phyloP scores from a whole-genome alignment of 2,113 vertebrate genomes.

The Pyxicephalus adspersus region DNA sequence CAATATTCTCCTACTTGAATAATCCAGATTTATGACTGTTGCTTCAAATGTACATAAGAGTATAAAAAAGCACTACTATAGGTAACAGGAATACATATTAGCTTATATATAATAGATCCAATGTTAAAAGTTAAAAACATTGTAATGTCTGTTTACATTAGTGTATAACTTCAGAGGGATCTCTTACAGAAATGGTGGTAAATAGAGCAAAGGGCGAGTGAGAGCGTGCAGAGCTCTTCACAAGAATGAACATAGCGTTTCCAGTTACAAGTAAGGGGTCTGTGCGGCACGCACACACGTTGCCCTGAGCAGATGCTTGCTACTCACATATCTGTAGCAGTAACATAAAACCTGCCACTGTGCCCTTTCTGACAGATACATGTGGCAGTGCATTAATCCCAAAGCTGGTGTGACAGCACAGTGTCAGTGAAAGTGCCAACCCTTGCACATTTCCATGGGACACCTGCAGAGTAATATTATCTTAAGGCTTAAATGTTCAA shows the following conservation, averaged over 20 bases:
- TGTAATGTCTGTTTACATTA: no score
- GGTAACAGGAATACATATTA: no score
- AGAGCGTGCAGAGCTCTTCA: constrained; percentile 31
- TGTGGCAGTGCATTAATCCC: constrained; percentile 62
- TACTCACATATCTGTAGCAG: constrained; percentile 64
- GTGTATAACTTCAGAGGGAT: neutral
- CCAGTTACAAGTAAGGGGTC: constrained; percentile 67
- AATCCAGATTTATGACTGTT: no score
- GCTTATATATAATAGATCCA: neutral
- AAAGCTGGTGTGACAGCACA: constrained; percentile 62
- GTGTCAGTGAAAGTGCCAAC: constrained; percentile 61
- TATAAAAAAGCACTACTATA: no score
- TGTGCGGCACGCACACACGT: constrained; percentile 41
- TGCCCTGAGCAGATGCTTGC: constrained; percentile 60
- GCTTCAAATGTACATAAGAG: no score
- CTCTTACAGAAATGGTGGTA: constrained; percentile 19
- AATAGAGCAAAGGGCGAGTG: constrained; percentile 43
- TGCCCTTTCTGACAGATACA: constrained; percentile 52
- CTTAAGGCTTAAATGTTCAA: constrained; percentile 71
- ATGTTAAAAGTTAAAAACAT: neutral
- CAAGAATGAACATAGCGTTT: constrained; percentile 64
- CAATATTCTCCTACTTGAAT: no score
- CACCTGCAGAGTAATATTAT: constrained; percentile 78
- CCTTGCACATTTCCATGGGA: constrained; percentile 71
- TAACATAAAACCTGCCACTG: constrained; percentile 61